phyloP scores from a whole-genome alignment of 2,113 vertebrate species.

The Petaurus breviceps region DNA sequence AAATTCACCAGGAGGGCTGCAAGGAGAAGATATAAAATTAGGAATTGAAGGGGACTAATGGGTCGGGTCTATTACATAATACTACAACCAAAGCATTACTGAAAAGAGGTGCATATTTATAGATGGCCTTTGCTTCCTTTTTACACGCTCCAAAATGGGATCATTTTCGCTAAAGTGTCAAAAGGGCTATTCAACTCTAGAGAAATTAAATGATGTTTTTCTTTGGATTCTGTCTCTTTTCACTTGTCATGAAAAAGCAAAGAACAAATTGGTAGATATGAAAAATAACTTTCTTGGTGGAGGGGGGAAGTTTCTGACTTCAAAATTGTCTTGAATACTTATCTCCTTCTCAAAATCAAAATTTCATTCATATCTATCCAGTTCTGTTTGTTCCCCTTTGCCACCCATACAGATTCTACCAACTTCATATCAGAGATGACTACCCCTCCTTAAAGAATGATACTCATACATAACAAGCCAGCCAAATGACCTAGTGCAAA shows the following conservation, averaged over 20 bases:
- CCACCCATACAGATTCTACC: not conserved
- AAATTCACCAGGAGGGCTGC: not conserved
- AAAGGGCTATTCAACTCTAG: not conserved
- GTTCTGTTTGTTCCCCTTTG: not conserved
- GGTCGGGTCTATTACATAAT: not conserved
- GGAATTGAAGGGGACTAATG: not conserved
- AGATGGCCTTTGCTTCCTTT: not conserved
- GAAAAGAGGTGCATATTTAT: not conserved
- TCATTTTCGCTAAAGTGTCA: not conserved
- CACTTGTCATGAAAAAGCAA: not conserved
- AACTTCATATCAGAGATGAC: not conserved
- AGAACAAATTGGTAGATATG: not conserved
- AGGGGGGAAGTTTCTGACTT: not conserved
- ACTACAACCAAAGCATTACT: not conserved
- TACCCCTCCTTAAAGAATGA: not conserved
- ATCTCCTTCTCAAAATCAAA: not conserved
- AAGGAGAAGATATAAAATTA: not conserved
- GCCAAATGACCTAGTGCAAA: not conserved
- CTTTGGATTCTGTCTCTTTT: not conserved
- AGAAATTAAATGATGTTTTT: not conserved
- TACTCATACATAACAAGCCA: not conserved
- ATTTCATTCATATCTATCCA: not conserved
- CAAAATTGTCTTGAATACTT: not conserved
- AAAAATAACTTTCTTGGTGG: not conserved
- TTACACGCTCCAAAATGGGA: not conserved